phyloP scores from a whole-genome alignment of 2,888 invertebrate species.

The Netelia fuscicornis region DNA sequence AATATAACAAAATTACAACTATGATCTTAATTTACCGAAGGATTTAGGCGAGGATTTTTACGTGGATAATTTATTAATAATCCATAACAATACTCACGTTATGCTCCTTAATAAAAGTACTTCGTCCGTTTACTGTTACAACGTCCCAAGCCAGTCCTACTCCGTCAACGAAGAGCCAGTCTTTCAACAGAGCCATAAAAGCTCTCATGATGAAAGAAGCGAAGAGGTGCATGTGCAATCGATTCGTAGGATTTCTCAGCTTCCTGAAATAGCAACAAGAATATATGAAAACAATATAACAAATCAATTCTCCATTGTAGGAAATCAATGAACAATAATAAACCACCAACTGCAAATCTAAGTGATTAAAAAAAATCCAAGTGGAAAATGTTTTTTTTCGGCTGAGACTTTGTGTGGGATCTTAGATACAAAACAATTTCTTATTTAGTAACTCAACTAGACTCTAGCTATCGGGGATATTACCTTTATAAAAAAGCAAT shows the following conservation, averaged over 20 bases:
- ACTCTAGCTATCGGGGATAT: no score
- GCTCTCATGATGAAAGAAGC: slow-evolving; percentile 88
- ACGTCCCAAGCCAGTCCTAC: slow-evolving; percentile 84
- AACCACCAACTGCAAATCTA: no score
- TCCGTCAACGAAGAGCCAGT: slow-evolving; percentile 86
- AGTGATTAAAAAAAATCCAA: no score
- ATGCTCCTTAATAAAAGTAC: slow-evolving; percentile 81
- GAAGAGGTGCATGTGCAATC: slow-evolving; percentile 89
- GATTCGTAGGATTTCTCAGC: slow-evolving; percentile 88
- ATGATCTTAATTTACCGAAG: neutral
- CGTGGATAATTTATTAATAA: neutral
- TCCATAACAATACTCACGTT: slow-evolving; percentile 77
- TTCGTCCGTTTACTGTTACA: slow-evolving; percentile 81
- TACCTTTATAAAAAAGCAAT: no score
- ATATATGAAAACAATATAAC: no score
- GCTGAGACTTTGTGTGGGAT: no score
- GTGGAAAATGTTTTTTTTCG: no score
- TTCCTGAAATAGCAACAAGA: slow-evolving; percentile 84
- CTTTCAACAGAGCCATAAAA: slow-evolving; percentile 87
- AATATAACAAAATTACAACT: no score
- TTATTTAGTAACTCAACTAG: no score
- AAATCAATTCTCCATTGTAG: no score
- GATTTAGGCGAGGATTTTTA: neutral
- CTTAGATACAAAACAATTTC: no score
- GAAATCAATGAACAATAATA: no score